Evolutionary conservation across 2,888 invertebrate species (phyloP), one percentile per base, ranked within the genome.

Genomic region (Morpho deidamia): DNA sequence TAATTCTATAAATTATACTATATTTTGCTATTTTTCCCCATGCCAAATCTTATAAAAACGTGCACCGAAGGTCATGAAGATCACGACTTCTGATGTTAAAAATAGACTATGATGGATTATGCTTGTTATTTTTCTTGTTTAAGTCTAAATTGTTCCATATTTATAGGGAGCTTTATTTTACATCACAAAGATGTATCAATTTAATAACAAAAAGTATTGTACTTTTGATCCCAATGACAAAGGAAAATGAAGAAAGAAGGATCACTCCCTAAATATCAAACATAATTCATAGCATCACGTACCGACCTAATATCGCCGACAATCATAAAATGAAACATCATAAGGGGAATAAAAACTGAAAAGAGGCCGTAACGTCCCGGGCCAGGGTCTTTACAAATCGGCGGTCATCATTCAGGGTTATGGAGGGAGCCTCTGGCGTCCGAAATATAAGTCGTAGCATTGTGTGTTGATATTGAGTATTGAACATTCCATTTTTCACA

Each of bases 251-350:
- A 44, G 33, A 47, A 14, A 41, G 42, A 47, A 55, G 46, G 53
- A 57, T 48, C 43, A n/a, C 45, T 45, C 56, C 53, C 52, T 64
- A 65, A 57, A 64, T 64, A 68, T 64, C 63, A 64, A 65, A 64
- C 66, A 72, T 71, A 71, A 74, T 74, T 74, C 70, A 74, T 60
- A 61, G 62, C 75, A 67, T 76, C 83, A 84, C 83, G 79, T 80
- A 71, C 69, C 66, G 59, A 63, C 70, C 72, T 78, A 78, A 81
- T 81, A 79, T 73, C 71, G 71, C 72, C 72, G 78, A 78, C 84
- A 83, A 86, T 86, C 80, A 84, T 82, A 84, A 83, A 84, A 84
- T 81, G 82, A 85, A 86, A 84, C 85, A 85, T 84, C 83, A 81
- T 82, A 83, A 77, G 76, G 77, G 78, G 71, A 80, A 83, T 83